Base-by-base conservation (phyloP, 2,797 vertebrate species). In the Anguilla pacifica region DNA sequence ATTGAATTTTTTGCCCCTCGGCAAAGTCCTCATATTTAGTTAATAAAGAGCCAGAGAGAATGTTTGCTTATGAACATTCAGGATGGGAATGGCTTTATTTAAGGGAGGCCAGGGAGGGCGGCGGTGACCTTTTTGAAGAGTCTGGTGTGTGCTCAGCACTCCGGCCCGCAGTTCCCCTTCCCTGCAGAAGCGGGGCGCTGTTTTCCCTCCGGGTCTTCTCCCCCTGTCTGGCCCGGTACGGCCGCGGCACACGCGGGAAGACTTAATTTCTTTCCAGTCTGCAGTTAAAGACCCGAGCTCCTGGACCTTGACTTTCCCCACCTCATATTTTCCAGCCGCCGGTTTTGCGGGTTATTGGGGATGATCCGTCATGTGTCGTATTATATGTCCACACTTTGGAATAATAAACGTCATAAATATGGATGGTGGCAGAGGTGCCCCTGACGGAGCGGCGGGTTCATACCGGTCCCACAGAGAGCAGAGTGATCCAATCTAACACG, bases 21-120 rank as follows among this genome's bases (percentile, higher is more conserved):
- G 96, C 97, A 97, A 94, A 95, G 97, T 97, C 96, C 95, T 96
- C 94, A 97, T 95, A 96, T 96, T 96, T 97, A 97, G 96, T 96
- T 97, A 97, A 97, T 97, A 97, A 97, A 97, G 96, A 97, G 93
- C 94, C 94, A 96, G 90, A 53, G 95, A 97, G 96, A 96, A 94
- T 97, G 96, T 97, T 97, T 97, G 94, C 95, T 91, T 93, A 93
- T 91, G 93, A 95, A 96, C 95, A 94, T 95, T 95, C 94, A 94
- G 95, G 93, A 93, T 93, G 93, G 94, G 93, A 90, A 53, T 91
- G 96, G 95, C 94, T 96, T 95, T 94, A 96, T 95, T 96, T 96
- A 95, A 95, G 94, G 92, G 93, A 94, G 94, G 96, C 94, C 95
- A 96, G 92, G 13, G 94, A 96, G 96, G 93, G 92, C 89, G 91